Percentiles rank a stretch among this genome's conserved stretches.
phyloP scores from a whole-genome alignment of 2,113 vertebrate species.

The Naja naja region DNA sequence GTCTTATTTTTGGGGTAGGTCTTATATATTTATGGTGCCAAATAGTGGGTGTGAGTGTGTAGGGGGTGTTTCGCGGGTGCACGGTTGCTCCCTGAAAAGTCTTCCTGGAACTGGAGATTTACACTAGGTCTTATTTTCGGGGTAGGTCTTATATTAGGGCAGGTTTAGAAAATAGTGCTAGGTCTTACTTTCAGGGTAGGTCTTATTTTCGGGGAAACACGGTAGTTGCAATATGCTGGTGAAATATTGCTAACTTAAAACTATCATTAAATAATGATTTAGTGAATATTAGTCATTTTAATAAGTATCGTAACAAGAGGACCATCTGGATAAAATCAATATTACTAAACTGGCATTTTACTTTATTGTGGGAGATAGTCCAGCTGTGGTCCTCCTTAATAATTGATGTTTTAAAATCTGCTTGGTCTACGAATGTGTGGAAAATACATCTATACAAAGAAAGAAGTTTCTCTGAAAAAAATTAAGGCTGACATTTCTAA shows the following conservation, averaged over 20 bases:
- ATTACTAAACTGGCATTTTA: slow-evolving; percentile 5
- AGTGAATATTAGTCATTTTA: slow-evolving; percentile 20
- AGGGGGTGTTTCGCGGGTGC: too few relatives aligned
- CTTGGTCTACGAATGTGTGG: not conserved
- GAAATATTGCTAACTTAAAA: slow-evolving; percentile 5
- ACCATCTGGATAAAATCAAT: slow-evolving; percentile 21
- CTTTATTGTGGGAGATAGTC: not conserved
- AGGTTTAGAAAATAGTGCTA: too few relatives aligned
- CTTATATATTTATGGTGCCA: too few relatives aligned
- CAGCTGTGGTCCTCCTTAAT: slow-evolving; percentile 23
- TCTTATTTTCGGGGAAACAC: too few relatives aligned
- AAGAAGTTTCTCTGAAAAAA: slow-evolving; percentile 1
- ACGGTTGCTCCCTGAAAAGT: too few relatives aligned
- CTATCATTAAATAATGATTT: slow-evolving; percentile 14
- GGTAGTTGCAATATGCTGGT: not conserved
- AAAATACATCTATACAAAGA: not conserved
- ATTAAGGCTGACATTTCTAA: not conserved
- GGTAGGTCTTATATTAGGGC: too few relatives aligned
- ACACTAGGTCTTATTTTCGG: too few relatives aligned
- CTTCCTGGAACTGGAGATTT: too few relatives aligned
- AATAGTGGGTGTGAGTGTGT: too few relatives aligned
- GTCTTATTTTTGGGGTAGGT: too few relatives aligned
- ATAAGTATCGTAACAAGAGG: not conserved
- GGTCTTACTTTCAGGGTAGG: too few relatives aligned
- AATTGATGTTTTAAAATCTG: slow-evolving; percentile 19